A percentile compares a stretch with the other conserved stretches of the same genome.
These are phyloP conservation scores for Eueremaeus valkanovi DNA, from an alignment of 2,888 invertebrate species.

Conservation along the genomic window DNA sequence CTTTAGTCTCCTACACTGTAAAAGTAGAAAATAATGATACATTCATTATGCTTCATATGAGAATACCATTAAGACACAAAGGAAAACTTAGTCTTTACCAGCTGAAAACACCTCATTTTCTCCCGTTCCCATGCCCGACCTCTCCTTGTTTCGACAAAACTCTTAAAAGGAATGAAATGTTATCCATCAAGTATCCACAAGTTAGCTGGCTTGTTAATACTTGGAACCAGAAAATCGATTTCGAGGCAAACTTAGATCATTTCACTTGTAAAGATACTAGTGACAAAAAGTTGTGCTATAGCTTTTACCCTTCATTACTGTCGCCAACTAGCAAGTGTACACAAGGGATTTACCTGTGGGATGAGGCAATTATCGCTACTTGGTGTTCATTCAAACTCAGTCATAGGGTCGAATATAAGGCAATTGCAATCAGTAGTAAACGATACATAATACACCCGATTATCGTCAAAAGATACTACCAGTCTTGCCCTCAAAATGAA, in stretches of 20 bases:
- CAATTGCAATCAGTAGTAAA: not conserved
- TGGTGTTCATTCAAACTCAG: not conserved
- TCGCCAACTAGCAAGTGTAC: not conserved
- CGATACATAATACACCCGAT: not conserved
- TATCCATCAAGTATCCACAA: not conserved
- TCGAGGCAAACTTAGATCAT: not conserved
- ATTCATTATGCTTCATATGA: not conserved
- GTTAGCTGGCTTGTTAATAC: not conserved
- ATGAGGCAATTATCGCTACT: not conserved
- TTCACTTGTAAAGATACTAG: not conserved
- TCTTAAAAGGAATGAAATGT: too few species aligned
- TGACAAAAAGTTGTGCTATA: not conserved
- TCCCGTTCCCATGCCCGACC: not conserved
- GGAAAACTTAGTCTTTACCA: not conserved
- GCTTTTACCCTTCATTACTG: not conserved
- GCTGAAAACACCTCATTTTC: not conserved
- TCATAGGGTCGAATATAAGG: not conserved
- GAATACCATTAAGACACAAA: not conserved
- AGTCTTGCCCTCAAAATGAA: not conserved
- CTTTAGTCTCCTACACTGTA: not conserved
- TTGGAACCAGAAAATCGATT: not conserved
- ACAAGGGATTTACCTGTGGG: not conserved
- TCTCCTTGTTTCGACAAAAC: not conserved
- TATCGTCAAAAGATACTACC: not conserved
- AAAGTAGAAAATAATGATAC: not conserved